Percentiles rank a stretch among this genome's conserved stretches.
These are phyloP conservation scores for Aphidoletes aphidimyza DNA, from an alignment of 2,888 invertebrate genomes.

Conservation along the genomic window DNA sequence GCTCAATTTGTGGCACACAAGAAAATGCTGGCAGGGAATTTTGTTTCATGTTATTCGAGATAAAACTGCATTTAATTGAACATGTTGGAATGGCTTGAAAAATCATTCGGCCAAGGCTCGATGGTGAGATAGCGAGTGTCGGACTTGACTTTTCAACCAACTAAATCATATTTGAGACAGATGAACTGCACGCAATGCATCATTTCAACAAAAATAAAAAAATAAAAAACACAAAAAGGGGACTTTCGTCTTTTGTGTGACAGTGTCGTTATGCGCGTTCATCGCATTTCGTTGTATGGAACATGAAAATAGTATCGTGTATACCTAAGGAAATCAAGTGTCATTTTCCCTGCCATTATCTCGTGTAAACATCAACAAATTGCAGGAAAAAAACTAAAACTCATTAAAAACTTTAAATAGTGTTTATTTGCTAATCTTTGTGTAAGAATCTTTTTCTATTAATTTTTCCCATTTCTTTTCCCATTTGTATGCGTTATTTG, in stretches of 20 bases:
- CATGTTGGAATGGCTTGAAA: background rate
- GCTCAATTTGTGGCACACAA: slow-evolving; percentile 7
- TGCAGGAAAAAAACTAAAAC: slow-evolving; percentile 52
- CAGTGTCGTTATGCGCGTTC: background rate
- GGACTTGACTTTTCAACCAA: too few relatives aligned
- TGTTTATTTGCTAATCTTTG: slow-evolving; percentile 55
- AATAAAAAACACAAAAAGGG: too few relatives aligned
- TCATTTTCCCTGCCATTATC: slow-evolving; percentile 54
- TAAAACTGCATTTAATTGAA: background rate
- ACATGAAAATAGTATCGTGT: too few relatives aligned
- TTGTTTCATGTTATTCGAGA: background rate
- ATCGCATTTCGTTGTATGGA: background rate
- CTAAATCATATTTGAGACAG: too few relatives aligned
- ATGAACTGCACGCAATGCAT: too few relatives aligned
- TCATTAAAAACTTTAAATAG: slow-evolving; percentile 55
- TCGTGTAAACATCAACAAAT: slow-evolving; percentile 52
- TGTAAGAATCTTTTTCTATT: slow-evolving; percentile 51
- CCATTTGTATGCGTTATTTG: background rate
- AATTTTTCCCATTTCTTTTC: slow-evolving; percentile 39
- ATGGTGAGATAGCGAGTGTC: too few relatives aligned
- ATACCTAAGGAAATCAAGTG: background rate
- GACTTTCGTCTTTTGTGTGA: background rate
- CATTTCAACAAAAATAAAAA: too few relatives aligned
- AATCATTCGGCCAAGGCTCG: background rate
- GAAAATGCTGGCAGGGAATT: background rate